These are phyloP conservation scores for Oithona nana DNA, from an alignment of 2,888 invertebrate species.

Conservation along the genomic window DNA sequence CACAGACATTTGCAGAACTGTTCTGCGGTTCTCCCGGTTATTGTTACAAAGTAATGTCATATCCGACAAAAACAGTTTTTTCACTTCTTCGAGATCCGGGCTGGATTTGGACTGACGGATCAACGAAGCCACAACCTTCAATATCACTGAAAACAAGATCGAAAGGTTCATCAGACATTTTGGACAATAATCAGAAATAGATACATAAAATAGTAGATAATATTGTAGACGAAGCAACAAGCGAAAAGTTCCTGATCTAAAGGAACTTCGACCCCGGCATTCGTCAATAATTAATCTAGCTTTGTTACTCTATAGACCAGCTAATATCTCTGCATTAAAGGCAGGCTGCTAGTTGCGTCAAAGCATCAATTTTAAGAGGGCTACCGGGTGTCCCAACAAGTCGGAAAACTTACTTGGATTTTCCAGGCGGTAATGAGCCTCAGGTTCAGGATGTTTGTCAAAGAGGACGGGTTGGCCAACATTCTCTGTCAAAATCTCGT, in stretches of 20 bases:
- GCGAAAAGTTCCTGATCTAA: too few relatives aligned
- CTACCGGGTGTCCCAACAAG: too few relatives aligned
- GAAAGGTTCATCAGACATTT: too few relatives aligned
- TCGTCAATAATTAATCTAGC: too few relatives aligned
- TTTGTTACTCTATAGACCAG: too few relatives aligned
- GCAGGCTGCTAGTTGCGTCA: too few relatives aligned
- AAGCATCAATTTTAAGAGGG: too few relatives aligned
- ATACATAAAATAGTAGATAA: too few relatives aligned
- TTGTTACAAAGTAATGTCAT: constrained; percentile 95
- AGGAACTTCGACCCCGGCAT: too few relatives aligned
- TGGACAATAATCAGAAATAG: too few relatives aligned
- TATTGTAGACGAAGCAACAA: too few relatives aligned
- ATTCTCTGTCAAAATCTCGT: constrained; percentile 94
- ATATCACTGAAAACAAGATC: constrained; percentile 57
- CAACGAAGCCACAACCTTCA: constrained; percentile 93
- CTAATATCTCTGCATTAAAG: too few relatives aligned
- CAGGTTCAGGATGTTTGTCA: constrained; percentile 82
- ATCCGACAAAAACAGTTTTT: constrained; percentile 88
- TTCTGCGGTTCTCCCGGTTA: constrained; percentile 86
- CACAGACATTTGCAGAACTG: constrained; percentile 97
- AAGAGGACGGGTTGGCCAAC: constrained; percentile 86
- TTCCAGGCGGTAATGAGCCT: constrained; percentile 79
- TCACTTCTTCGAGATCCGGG: constrained; percentile 72
- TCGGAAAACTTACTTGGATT: constrained; percentile 70
- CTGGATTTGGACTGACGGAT: constrained; percentile 90